Conservation (phyloP, 2,888 invertebrate species). For the Prosopocoilus inquinatus region DNA sequence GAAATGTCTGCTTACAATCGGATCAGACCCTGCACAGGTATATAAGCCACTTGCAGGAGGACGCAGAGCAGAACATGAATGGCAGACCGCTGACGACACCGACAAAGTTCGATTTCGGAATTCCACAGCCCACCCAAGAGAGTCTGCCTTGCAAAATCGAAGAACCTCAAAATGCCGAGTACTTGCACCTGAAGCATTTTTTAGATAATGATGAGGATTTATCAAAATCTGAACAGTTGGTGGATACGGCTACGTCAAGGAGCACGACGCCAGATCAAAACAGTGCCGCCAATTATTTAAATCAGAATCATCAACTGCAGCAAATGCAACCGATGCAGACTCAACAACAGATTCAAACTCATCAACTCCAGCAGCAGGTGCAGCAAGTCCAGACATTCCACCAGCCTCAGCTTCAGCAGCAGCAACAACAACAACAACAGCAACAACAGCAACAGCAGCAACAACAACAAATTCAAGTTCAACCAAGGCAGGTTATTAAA, state of each 20-base stretch:
- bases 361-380: neutral
- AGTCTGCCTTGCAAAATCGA: constrained; percentile 36
- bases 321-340: constrained; percentile 7
- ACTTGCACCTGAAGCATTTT: constrained; percentile 46
- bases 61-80: constrained; percentile 24
- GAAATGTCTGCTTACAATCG: constrained; percentile 42
- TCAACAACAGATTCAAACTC: constrained; percentile 8
- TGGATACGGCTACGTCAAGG: constrained; percentile 32
- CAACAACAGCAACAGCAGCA: constrained; percentile 16
- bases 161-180: constrained; percentile 41
- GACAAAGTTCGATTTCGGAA: constrained; percentile 39
- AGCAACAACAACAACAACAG: constrained; percentile 16
- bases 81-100: constrained; percentile 33
- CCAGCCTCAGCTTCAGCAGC: constrained; percentile 14
- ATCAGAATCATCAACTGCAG: constrained; percentile 8
- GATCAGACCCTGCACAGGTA: constrained; percentile 41
- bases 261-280: constrained; percentile 34
- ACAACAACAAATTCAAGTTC: constrained; percentile 8
- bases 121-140: constrained; percentile 26
- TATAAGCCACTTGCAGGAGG: constrained; percentile 35
- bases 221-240: constrained; percentile 34
- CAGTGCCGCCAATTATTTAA: constrained; percentile 11
- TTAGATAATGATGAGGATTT: constrained; percentile 44
- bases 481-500: constrained; percentile 36
- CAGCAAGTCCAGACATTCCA: constrained; percentile 5